Conservation (phyloP, 2,888 invertebrate species). For the Rosalia funebris region DNA sequence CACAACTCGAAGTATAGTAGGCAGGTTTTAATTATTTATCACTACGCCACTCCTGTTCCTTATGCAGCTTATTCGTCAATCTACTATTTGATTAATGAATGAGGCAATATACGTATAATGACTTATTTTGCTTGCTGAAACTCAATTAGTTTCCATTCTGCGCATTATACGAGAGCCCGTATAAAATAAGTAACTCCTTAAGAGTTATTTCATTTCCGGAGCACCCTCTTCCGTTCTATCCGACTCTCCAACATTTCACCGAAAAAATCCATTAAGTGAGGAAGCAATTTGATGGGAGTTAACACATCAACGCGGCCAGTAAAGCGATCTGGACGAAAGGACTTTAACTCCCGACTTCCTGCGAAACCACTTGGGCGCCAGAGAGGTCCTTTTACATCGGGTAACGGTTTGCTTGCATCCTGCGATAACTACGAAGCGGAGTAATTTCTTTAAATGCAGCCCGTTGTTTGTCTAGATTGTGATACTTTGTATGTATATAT, state of each 20-base stretch:
- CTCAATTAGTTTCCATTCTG: constrained; percentile 10
- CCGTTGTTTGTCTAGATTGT: constrained; percentile 11
- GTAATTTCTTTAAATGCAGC: constrained; percentile 22
- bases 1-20: too few species aligned
- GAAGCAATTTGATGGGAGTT: constrained; percentile 63
- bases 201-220: constrained; percentile 25
- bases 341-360: constrained; percentile 39
- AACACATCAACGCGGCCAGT: constrained; percentile 60
- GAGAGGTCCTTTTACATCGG: constrained; percentile 15
- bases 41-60: too few species aligned
- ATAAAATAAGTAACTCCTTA: constrained; percentile 22
- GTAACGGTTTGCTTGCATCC: constrained; percentile 17
- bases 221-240: constrained; percentile 19
- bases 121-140: not conserved
- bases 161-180: constrained; percentile 10
- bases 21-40: too few species aligned
- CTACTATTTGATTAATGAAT: too few species aligned
- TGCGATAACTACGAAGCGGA: constrained; percentile 14
- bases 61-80: too few species aligned
- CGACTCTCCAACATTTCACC: constrained; percentile 26
- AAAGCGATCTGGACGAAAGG: constrained; percentile 46
- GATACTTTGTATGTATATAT: constrained; percentile 21
- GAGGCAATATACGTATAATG: too few species aligned
- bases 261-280: constrained; percentile 61
- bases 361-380: constrained; percentile 34